Conservation (phyloP, 1,140 invertebrate genomes). For the Bombus confusus region DNA sequence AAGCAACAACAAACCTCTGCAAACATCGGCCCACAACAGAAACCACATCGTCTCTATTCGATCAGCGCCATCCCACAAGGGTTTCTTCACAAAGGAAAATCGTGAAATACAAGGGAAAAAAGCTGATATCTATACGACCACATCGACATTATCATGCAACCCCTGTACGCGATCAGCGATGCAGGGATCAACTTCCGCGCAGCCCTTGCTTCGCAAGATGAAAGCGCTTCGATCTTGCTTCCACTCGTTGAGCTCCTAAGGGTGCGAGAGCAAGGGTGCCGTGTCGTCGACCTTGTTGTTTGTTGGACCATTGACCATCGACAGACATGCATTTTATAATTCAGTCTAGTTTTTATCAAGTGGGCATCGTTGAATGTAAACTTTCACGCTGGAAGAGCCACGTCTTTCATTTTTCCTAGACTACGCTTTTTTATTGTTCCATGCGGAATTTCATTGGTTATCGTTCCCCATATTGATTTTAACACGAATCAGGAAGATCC, state of each 20-base stretch:
- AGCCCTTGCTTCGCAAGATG: slow-evolving; percentile 30
- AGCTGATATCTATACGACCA: neutral
- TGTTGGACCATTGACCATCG: slow-evolving; percentile 4
- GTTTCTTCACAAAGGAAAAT: neutral
- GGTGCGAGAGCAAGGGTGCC: slow-evolving; percentile 36
- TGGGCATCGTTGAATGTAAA: neutral
- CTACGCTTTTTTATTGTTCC: too few relatives aligned
- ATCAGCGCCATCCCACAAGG: neutral
- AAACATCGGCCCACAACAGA: neutral
- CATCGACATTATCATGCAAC: slow-evolving; percentile 11
- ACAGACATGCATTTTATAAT: neutral
- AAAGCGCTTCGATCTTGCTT: slow-evolving; percentile 51
- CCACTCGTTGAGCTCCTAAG: slow-evolving; percentile 47
- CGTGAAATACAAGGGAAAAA: neutral
- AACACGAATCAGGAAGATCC: too few relatives aligned
- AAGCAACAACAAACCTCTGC: neutral
- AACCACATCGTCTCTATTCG: neutral
- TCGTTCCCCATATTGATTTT: too few relatives aligned
- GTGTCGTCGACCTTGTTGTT: slow-evolving; percentile 43
- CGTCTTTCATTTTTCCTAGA: too few relatives aligned
- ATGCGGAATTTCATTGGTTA: too few relatives aligned
- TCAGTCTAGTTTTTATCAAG: neutral
- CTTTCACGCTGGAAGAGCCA: too few relatives aligned
- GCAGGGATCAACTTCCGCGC: slow-evolving; percentile 15
- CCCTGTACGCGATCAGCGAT: slow-evolving; percentile 17